Base-by-base conservation (phyloP, 92 coral and sea anemone genomes). In the Pocillopora grandis region DNA sequence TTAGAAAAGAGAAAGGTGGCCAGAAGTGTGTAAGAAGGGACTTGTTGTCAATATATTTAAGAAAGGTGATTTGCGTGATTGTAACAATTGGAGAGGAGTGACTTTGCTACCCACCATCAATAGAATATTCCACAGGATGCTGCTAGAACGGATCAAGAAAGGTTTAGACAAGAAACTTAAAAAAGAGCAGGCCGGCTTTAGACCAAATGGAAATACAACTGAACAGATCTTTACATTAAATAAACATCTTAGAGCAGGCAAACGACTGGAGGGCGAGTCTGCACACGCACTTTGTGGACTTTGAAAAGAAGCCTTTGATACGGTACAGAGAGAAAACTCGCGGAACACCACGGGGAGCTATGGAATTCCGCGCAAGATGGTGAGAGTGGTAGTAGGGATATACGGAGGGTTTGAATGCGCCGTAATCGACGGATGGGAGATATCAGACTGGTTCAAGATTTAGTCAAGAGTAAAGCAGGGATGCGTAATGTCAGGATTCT, bases 101-200 rank as follows among this genome's bases (percentile, higher is more conserved):
- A 82, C 90, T 12, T 80, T 87, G 31, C 66, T 87, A 55, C 9
- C 65, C 1, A 66, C 67, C 69, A 36, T 21, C 18, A 76, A 70
- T 31, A 84, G 68, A 31, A 64, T 84, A 48, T 80, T 84, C 35
- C 56, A 58, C 72, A 72, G 66, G 80, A 78, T 80, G 55, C 35
- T 72, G 36, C 71, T 79, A 2, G 66, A 72, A 79, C 68, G 82
- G 62, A 80, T 87, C 68, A 87, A 87, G 86, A 48, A 13, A 20
- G 90, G 42, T 49, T 31, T 59, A 52, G 71, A 73, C 60, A 49
- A 49, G 66, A 87, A 58, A 48, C 67, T 87, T 19, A 27, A 73
- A 31, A 62, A 63, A 15, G 79, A 88, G 23, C 87, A 88, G 79
- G 87, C 90, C 19, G 84, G 90, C 48, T 87, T 87, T 57, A 55